Evolutionary conservation across 2,888 invertebrate species (phyloP).

Genomic region (Teleiodes luculella): DNA sequence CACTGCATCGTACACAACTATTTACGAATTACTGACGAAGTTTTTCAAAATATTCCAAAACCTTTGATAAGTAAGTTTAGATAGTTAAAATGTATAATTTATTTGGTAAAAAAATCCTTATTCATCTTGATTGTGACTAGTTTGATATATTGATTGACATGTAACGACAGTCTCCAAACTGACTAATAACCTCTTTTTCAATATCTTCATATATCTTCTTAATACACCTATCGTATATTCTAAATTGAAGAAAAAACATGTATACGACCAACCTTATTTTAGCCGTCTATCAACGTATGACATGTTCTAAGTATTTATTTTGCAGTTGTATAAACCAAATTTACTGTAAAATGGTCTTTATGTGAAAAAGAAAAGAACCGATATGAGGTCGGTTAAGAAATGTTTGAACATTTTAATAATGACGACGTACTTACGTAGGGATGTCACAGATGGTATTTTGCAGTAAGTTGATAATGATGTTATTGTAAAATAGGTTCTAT

Average conservation of each 20-base stretch:
- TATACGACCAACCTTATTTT: slow-evolving; percentile 46
- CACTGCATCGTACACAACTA: too few relatives aligned
- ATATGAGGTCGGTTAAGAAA: slow-evolving; percentile 14
- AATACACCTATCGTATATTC: slow-evolving; percentile 50
- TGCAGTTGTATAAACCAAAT: not conserved
- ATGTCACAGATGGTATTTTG: slow-evolving; percentile 54
- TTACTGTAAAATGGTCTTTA: slow-evolving; percentile 1
- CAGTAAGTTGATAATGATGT: not conserved
- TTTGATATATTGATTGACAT: slow-evolving; percentile 18
- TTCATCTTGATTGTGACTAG: slow-evolving; percentile 10
- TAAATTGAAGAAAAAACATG: slow-evolving; percentile 56
- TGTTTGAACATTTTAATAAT: slow-evolving; percentile 28
- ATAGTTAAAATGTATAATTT: too few relatives aligned
- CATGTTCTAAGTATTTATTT: slow-evolving; percentile 42
- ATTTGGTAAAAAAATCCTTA: too few relatives aligned
- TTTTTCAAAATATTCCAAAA: too few relatives aligned
- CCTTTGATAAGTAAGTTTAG: too few relatives aligned
- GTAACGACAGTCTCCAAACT: slow-evolving; percentile 39
- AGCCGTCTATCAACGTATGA: slow-evolving; percentile 76
- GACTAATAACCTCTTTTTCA: slow-evolving; percentile 53
- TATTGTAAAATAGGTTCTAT: slow-evolving; percentile 1
- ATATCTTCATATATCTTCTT: slow-evolving; percentile 66
- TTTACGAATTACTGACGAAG: too few relatives aligned
- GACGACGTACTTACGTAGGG: slow-evolving; percentile 54
- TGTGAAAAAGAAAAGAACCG: not conserved